Evolutionary conservation across 2,797 vertebrate genomes (phyloP).

Genomic region (Sebastes nivosus): DNA sequence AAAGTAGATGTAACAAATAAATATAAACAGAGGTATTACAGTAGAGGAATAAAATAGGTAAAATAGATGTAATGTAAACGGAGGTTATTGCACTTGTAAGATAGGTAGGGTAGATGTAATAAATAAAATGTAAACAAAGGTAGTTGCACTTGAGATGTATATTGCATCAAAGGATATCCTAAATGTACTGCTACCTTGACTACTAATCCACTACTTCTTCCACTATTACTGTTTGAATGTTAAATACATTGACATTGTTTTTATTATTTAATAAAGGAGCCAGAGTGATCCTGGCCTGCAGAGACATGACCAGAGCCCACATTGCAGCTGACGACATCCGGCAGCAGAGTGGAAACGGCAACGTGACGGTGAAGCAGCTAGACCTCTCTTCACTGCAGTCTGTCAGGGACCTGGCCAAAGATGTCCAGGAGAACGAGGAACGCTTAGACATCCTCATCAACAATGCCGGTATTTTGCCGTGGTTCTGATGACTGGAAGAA

Average conservation of each 20-base stretch:
- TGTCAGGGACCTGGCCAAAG: constrained; percentile 72
- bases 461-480: constrained; percentile 75
- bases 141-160: no score
- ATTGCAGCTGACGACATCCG: constrained; percentile 76
- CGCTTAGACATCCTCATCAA: constrained; percentile 83
- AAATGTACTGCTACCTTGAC: neutral
- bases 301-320: constrained; percentile 71
- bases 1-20: no score
- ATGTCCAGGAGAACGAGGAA: constrained; percentile 68
- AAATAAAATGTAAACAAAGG: no score
- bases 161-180: no score
- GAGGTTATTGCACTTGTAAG: no score
- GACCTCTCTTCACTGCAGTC: constrained; percentile 79
- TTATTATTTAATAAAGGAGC: constrained; percentile 62
- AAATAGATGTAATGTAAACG: no score
- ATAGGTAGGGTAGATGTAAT: no score
- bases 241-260: neutral
- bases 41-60: no score
- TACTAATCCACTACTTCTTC: neutral
- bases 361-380: constrained; percentile 77
- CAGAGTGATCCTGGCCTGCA: constrained; percentile 81
- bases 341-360: constrained; percentile 75
- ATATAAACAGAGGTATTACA: no score
- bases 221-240: neutral
- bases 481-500: no score